Base-by-base conservation (phyloP, 2,888 invertebrate genomes). In the Ectropis crepuscularia region DNA sequence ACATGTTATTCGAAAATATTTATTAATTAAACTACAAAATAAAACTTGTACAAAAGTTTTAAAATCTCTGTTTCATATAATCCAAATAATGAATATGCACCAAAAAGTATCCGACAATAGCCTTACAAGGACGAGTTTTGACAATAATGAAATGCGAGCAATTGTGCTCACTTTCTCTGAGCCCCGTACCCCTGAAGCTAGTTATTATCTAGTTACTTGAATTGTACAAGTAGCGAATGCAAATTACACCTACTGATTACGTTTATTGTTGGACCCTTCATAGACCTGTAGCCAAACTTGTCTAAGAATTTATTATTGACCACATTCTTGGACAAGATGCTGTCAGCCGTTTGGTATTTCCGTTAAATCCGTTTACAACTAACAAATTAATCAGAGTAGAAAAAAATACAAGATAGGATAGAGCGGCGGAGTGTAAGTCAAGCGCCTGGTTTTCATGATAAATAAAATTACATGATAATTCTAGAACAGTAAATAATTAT, bases 31-130 rank as follows among this genome's bases (percentile, higher is more conserved):
- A 45, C 5, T 10, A 7, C n/a, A 0, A 16, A 6, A 41, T 5
- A 16, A 6, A 28, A 9, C 10, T 5, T 37, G n/a, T 5, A 11
- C 37, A 0, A 55, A 5, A 55, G 53, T 53, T 53, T 47, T 43
- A 9, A 38, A 45, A 58, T 8, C 12, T 12, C 42, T 53, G 59
- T 72, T 78, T 72, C 70, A 76, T 84, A 83, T 87, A 86, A 87
- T 86, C 83, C 86, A 85, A 78, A 79, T 82, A 41, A 83, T 84
- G 85, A 89, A 89, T 87, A 88, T 88, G 85, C 87, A 86, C 76
- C 79, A 82, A 88, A 81, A 81, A 82, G 76, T 80, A 73, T 76
- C 70, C 68, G 69, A 85, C 85, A 87, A 89, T 82, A 76, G 77
- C 61, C 68, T 79, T 78, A 81, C 83, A 83, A 84, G 85, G 80